A percentile compares a stretch with the other conserved stretches of the same genome.
These are phyloP conservation scores for Sandelia bainsii DNA, from an alignment of 2,797 vertebrate genomes.

Conservation along the genomic window DNA sequence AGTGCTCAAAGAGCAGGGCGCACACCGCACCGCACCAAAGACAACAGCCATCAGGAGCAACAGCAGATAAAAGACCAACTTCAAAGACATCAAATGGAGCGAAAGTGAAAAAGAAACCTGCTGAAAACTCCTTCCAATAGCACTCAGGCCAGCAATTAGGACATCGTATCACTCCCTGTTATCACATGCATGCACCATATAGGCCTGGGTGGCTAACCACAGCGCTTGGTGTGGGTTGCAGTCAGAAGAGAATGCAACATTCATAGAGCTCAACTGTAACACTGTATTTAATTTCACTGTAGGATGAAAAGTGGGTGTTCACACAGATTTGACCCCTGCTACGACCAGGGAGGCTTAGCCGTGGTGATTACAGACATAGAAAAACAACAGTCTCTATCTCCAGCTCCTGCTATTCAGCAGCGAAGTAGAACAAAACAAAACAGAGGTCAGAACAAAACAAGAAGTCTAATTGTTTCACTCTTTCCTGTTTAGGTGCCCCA, in stretches of 20 bases:
- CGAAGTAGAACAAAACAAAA: constrained; percentile 80
- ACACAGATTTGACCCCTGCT: constrained; percentile 74
- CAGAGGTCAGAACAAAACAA: constrained; percentile 83
- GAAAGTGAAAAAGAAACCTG: constrained; percentile 83
- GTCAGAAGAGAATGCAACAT: constrained; percentile 70
- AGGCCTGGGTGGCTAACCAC: constrained; percentile 75
- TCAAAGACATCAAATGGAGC: constrained; percentile 85
- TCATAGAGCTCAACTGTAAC: constrained; percentile 62
- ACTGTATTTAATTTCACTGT: constrained; percentile 78
- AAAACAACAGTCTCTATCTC: constrained; percentile 74
- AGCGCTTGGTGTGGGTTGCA: constrained; percentile 77
- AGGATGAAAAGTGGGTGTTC: constrained; percentile 83
- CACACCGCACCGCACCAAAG: constrained; percentile 80
- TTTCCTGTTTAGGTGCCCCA: constrained; percentile 83
- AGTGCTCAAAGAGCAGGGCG: constrained; percentile 79
- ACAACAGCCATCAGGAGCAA: constrained; percentile 86
- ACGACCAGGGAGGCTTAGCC: constrained; percentile 70
- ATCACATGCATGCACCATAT: constrained; percentile 59
- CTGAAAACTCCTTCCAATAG: constrained; percentile 81
- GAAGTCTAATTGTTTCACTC: constrained; percentile 83
- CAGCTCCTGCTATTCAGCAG: constrained; percentile 67
- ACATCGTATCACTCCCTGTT: constrained; percentile 69
- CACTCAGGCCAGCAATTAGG: constrained; percentile 84
- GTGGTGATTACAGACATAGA: constrained; percentile 74
- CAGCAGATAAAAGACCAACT: constrained; percentile 83